Evolutionary conservation across 2,888 invertebrate genomes (phyloP).

Genomic region (Phengaris alcon): DNA sequence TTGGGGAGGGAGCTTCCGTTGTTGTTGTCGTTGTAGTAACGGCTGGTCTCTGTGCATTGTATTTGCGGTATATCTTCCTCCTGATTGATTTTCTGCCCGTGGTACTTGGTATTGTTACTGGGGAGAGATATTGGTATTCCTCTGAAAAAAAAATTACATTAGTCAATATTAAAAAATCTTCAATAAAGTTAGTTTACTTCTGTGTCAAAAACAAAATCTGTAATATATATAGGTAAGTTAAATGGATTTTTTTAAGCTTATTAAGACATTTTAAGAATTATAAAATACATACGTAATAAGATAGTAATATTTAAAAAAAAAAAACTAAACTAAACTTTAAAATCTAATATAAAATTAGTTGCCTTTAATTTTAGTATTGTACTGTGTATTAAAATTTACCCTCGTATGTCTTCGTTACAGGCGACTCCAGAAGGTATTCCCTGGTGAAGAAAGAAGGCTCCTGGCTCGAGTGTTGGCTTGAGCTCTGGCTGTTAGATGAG

Average conservation of each 20-base stretch:
- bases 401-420: slow-evolving; percentile 68
- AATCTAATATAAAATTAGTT: neutral
- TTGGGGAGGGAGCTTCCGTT: slow-evolving; percentile 38
- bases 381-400: slow-evolving; percentile 51
- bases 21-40: slow-evolving; percentile 40
- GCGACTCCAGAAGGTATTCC: slow-evolving; percentile 70
- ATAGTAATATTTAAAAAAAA: neutral
- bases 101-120: slow-evolving; percentile 58
- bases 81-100: slow-evolving; percentile 51
- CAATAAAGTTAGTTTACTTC: too few relatives aligned
- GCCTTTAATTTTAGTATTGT: neutral
- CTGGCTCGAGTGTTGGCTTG: slow-evolving; percentile 53
- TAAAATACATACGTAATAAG: neutral
- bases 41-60: slow-evolving; percentile 55
- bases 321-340: neutral
- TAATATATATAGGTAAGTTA: too few relatives aligned
- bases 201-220: neutral
- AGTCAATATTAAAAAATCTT: neutral
- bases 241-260: too few relatives aligned
- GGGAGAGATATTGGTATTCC: slow-evolving; percentile 69
- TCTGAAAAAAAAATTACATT: slow-evolving; percentile 48
- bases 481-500: slow-evolving; percentile 3
- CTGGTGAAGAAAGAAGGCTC: slow-evolving; percentile 68
- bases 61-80: slow-evolving; percentile 58
- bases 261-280: too few relatives aligned